Evolutionary conservation across 2,797 vertebrate species (phyloP).

Genomic region (Microtus obscurus): DNA sequence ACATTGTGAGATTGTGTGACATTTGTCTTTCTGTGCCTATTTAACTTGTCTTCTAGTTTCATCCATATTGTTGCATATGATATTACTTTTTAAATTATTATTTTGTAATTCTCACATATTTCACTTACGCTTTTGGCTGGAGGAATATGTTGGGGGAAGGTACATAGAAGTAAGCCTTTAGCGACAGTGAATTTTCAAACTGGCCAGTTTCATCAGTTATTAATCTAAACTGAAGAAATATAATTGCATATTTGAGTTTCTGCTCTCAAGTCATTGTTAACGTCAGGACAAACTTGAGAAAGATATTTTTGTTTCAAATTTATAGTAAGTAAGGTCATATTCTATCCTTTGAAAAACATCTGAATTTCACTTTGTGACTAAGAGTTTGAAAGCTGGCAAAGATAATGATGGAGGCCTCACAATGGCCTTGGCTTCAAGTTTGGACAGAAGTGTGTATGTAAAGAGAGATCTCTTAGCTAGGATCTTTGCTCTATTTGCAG

Average conservation of each 20-base stretch:
- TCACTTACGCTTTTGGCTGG: background rate
- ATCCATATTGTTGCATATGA: background rate
- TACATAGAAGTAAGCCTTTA: background rate
- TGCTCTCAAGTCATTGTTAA: constrained; percentile 48
- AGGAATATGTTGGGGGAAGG: background rate
- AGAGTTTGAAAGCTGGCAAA: constrained; percentile 18
- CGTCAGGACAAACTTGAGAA: constrained; percentile 40
- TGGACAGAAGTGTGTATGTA: background rate
- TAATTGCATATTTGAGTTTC: constrained; percentile 51
- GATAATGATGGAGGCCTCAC: background rate
- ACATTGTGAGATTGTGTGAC: background rate
- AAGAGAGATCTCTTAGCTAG: background rate
- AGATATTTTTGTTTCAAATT: constrained; percentile 30
- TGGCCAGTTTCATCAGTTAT: background rate
- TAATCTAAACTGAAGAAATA: constrained; percentile 28
- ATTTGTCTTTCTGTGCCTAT: background rate
- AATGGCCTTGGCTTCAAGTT: background rate
- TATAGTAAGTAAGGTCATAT: constrained; percentile 25
- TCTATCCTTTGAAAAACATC: background rate
- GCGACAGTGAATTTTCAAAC: background rate
- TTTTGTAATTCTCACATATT: background rate
- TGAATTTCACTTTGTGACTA: constrained; percentile 45
- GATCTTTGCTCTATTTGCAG: background rate
- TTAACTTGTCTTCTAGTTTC: background rate
- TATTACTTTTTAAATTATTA: background rate